Evolutionary conservation across 2,113 vertebrate species (phyloP).

Genomic region (Otocyon megalotis): DNA sequence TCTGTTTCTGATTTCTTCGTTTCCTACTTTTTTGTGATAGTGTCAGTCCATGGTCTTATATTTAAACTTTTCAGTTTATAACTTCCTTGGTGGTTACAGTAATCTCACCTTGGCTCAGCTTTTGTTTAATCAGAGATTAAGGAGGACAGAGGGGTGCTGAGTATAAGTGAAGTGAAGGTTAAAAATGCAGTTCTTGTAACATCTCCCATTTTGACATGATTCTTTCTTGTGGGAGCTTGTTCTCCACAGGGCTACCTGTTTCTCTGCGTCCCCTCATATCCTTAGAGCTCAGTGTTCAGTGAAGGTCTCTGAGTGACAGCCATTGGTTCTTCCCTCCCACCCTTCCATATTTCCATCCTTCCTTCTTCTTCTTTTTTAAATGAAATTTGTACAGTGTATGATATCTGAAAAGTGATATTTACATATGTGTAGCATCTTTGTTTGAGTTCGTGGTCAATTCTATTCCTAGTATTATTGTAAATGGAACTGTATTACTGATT

Average conservation of each 20-base stretch:
- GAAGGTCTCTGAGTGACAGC: not conserved
- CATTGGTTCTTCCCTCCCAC: not conserved
- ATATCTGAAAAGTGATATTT: not conserved
- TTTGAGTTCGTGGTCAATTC: not conserved
- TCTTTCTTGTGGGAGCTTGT: not conserved
- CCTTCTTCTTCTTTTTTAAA: not conserved
- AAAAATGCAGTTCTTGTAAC: not conserved
- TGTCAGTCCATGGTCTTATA: not conserved
- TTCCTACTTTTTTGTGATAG: not conserved
- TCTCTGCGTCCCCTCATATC: not conserved
- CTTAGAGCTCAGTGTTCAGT: not conserved
- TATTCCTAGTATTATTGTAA: not conserved
- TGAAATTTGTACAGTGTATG: not conserved
- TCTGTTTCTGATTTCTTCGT: not conserved
- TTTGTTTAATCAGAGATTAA: not conserved
- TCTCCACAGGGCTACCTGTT: not conserved
- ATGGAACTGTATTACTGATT: not conserved
- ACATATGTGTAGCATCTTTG: not conserved
- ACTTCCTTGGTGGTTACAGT: not conserved
- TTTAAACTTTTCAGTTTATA: not conserved
- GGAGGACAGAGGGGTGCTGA: not conserved
- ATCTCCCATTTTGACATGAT: rapidly evolving
- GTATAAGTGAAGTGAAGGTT: too few relatives aligned
- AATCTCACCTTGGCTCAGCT: not conserved
- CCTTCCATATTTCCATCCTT: not conserved